A percentile compares a stretch with the other conserved stretches of the same genome.
Conservation (phyloP, 2,888 invertebrate genomes). For the Philonicus albiceps region DNA sequence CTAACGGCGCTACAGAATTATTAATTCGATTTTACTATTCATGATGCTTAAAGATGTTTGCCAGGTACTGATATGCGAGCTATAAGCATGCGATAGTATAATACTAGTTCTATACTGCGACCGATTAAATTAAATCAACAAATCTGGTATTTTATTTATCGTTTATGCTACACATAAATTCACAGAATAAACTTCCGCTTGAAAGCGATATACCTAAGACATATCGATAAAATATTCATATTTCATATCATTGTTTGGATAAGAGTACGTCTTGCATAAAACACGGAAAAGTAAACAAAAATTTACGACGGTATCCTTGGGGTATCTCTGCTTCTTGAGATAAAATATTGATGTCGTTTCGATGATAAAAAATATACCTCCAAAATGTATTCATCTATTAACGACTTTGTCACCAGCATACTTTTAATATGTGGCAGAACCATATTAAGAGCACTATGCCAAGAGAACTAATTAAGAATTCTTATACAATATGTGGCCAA, state of each 20-base stretch:
- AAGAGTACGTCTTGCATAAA: neutral
- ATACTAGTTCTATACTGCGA: neutral
- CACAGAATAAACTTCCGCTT: neutral
- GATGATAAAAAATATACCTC: neutral
- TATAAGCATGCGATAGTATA: neutral
- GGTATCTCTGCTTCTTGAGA: neutral
- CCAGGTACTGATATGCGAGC: neutral
- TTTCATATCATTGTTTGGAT: neutral
- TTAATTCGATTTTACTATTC: neutral
- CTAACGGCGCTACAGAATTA: neutral
- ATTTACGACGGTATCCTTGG: neutral
- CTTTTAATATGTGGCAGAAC: neutral
- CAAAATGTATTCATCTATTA: neutral
- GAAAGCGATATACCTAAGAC: neutral
- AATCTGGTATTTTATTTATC: neutral
- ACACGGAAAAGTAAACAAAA: neutral
- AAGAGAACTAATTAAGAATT: neutral
- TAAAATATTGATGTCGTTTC: neutral
- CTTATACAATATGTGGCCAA: neutral
- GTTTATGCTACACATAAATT: neutral
- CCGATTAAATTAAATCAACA: neutral
- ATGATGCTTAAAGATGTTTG: neutral
- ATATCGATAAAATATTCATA: neutral
- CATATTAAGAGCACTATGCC: neutral
- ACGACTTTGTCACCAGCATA: neutral